Evolutionary conservation across 2,797 vertebrate genomes (phyloP), one percentile per base, ranked within the genome.

Genomic region (Etheostoma perlongum): DNA sequence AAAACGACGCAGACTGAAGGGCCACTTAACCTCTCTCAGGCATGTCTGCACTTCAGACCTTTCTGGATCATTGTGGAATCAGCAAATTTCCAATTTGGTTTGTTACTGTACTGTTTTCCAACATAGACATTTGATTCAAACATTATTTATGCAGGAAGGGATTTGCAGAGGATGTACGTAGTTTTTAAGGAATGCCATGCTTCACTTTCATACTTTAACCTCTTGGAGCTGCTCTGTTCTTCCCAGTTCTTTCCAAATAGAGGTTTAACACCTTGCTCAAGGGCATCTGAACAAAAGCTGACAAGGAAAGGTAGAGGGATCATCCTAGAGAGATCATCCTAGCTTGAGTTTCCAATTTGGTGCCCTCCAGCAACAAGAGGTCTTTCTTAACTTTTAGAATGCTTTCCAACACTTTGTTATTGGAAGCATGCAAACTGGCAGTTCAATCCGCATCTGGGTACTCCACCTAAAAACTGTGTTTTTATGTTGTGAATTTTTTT

Each of bases 11-110:
- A 76, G 87, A 88, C 77, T 86, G 82, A 93, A 81, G 86, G 84
- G 78, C 90, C 88, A 90, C 87, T 94, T 94, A 93, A 85, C 90
- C 87, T 87, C 86, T 78, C 78, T 55, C 69, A 72, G 76, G 74
- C 90, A 67, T 75, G 84, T 87, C 87, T 70, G 60, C 53, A 18
- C 80, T 78, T 75, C 25, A 18, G 65, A 54, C 14, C 66, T 52
- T 67, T 58, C 42, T 53, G 51, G 67, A 67, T 44, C 64, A 65
- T 46, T 3, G 79, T 61, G 14, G 67, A 79, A 78, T 87, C 84
- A 62, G 77, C 72, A 76, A 6, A 72, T 59, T 49, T 76, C 52
- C 16, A 70, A 60, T 59, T 58, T 59, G 25, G 64, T 85, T 82
- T 71, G 76, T 85, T 73, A 77, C 77, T 83, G 63, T 58, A 48